phyloP scores from a whole-genome alignment of 1,140 invertebrate species.

The Ips typographus region DNA sequence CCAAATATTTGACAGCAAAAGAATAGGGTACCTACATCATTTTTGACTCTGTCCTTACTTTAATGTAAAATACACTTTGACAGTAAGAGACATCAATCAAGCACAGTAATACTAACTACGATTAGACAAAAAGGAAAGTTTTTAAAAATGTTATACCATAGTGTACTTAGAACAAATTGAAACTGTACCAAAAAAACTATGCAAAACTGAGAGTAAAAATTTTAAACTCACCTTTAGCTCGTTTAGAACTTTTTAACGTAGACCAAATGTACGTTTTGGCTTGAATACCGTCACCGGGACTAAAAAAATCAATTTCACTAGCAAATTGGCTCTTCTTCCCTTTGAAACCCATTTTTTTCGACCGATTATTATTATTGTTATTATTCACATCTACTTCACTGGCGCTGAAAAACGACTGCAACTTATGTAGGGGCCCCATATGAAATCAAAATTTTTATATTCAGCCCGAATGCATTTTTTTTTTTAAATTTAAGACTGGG shows the following conservation, averaged over 20 bases:
- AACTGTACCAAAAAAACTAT: no score
- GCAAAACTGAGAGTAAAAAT: not conserved
- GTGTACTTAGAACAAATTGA: no score
- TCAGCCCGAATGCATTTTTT: no score
- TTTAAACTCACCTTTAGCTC: conserved; percentile 40
- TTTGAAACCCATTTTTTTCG: conserved; percentile 43
- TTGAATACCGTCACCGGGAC: conserved; percentile 42
- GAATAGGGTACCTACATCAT: no score
- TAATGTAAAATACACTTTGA: no score
- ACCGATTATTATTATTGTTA: conserved; percentile 32
- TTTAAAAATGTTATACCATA: no score
- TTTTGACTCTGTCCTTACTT: no score
- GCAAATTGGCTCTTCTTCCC: conserved; percentile 45
- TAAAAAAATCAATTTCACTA: conserved; percentile 47
- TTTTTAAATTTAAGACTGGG: no score
- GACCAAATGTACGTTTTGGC: conserved; percentile 47
- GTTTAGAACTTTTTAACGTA: conserved; percentile 43
- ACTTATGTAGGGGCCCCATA: conserved; percentile 44
- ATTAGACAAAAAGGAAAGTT: no score
- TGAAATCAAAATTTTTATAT: not conserved
- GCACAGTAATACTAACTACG: no score
- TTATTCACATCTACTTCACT: conserved; percentile 45
- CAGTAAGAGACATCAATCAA: no score
- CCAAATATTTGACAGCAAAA: no score
- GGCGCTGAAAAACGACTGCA: conserved; percentile 44